Evolutionary conservation across 2,113 vertebrate genomes (phyloP), one percentile per base, ranked within the genome.

Genomic region (Tachysurus fulvidraco): DNA sequence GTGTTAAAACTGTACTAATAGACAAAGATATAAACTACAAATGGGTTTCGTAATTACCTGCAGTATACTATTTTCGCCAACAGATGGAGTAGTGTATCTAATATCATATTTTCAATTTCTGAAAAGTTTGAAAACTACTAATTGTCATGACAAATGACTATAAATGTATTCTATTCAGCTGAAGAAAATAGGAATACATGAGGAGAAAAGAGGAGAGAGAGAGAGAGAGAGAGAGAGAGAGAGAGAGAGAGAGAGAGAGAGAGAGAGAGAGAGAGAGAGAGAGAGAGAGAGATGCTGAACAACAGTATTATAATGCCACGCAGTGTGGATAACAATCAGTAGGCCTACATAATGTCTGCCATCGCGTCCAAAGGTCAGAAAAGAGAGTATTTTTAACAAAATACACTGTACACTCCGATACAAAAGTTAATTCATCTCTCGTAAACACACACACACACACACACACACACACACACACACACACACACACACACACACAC

Each of bases 221-320:
- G 71, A 78, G 30, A 17, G n/a, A 46, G 59, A 77, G 23, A 78
- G 44, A 54, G 30, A 46, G 83, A 41, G 21, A 23, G 50, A 55
- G 8, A 65, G 60, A 65, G 46, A 54, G 46, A 85, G 71, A 60
- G 71, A 50, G 69, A 41, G 19, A 77, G 64, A 81, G 78, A 59
- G 64, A 84, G 64, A 62, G 28, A 36, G 28, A 81, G 13, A 81
- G 36, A 74, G 55, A 84, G 69, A 85, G 44, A 41, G 46, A 85
- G 28, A 73, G 78, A 44, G 71, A 16, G 57, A 65, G 14, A 12
- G 83, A 81, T 90, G 87, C 88, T 90, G 91, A 91, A 88, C 88
- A 90, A 89, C 91, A 89, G 83, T 91, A 89, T 86, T 85, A 91
- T 93, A 95, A 92, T 93, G 94, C 92, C 94, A 93, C 90, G 93